Evolutionary conservation across 2,888 invertebrate genomes (phyloP), one percentile per base, ranked within the genome.

Genomic region (Stenolophus ochropezus): DNA sequence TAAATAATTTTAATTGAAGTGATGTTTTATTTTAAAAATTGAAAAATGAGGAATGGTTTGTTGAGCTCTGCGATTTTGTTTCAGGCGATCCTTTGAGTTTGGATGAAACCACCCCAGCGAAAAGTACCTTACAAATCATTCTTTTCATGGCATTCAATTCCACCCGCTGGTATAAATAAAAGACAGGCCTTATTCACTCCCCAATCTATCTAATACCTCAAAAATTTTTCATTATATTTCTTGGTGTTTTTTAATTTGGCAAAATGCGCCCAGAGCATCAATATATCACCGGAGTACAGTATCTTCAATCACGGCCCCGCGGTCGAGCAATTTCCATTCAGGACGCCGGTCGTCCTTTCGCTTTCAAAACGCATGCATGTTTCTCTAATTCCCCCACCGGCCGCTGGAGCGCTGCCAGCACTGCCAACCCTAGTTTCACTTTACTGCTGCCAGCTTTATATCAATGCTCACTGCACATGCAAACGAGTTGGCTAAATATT

Each of bases 191-290:
- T 56, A 56, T 56, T 20, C 21, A 56, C 18, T 56, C 56, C 27
- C 42, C 71, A 71, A 73, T 73, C 23, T 21, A 49, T 73, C 73
- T 73, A 56, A 75, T 18, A 75, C 75, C 53, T 56, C 25, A 27
- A 75, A 75, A 75, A 23, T 21, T 25, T 58, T 69, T 69, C 61
- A 69, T 78, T 78, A 65, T 73, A 71, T 73, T 14, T 80, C 73
- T 73, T 51, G 33, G 23, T 80, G 73, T 73, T 73, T 85, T 86
- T 87, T 87, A 86, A 87, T 86, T 86, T 86, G 85, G 83, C 84
- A 85, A 85, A 85, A 85, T 84, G 84, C 81, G 42, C 27, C 71
- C 58, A 53, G 53, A 42, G 33, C 71, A 71, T 56, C 79, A 80
- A 80, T 80, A 73, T 80, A 80, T 73, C 80, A 80, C 58, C 20